Evolutionary conservation across 2,888 invertebrate species (phyloP).

Genomic region (Macrostomum cliftonense): DNA sequence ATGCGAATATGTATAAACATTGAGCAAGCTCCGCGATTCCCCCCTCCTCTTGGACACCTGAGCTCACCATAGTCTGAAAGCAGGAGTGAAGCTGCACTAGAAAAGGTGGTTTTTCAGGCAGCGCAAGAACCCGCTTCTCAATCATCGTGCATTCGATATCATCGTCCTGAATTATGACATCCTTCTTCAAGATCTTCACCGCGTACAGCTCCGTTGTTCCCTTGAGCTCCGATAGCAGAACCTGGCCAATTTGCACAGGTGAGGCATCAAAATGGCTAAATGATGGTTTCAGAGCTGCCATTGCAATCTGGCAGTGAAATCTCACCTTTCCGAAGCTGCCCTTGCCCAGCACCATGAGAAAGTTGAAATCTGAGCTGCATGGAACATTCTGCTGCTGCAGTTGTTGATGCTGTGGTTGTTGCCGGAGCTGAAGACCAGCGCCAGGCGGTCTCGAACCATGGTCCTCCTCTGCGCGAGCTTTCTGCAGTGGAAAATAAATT

Average conservation of each 20-base stretch:
- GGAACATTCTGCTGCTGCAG: slow-evolving; percentile 8
- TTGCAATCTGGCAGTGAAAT: too few species aligned
- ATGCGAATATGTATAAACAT: too few species aligned
- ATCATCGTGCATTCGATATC: slow-evolving; percentile 99
- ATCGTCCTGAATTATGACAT: slow-evolving; percentile 88
- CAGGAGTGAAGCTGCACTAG: slow-evolving; percentile 95
- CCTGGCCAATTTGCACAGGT: slow-evolving; percentile 29
- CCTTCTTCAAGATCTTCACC: slow-evolving; percentile 94
- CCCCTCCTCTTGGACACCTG: too few species aligned
- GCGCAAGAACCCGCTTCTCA: slow-evolving; percentile 84
- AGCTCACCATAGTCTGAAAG: slow-evolving; percentile 87
- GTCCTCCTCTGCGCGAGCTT: too few species aligned
- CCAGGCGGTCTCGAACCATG: too few species aligned
- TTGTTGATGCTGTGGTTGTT: too few species aligned
- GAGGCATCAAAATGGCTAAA: too few species aligned
- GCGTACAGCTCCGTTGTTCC: slow-evolving; percentile 64
- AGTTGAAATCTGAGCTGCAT: slow-evolving; percentile 89
- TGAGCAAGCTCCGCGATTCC: too few species aligned
- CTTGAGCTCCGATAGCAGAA: slow-evolving; percentile 86
- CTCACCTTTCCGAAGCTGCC: slow-evolving; percentile 89
- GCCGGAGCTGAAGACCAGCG: too few species aligned
- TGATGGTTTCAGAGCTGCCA: too few species aligned
- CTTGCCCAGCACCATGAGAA: slow-evolving; percentile 84
- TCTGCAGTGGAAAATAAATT: too few species aligned
- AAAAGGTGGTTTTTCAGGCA: slow-evolving; percentile 92